phyloP scores from a whole-genome alignment of 2,797 vertebrate species.

The Lepidocolaptes lacrymiger region DNA sequence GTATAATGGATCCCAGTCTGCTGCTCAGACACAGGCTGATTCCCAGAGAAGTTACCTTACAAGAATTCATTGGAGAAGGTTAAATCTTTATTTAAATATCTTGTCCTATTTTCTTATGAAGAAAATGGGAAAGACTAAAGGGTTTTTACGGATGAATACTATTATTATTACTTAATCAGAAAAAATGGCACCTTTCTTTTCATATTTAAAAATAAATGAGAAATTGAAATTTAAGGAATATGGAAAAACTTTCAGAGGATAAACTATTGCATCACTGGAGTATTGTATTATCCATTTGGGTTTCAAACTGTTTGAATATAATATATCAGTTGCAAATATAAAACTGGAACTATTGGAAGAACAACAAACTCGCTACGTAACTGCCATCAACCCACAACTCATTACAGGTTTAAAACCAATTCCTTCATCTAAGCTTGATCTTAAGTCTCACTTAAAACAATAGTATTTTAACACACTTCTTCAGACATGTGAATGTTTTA shows the following conservation, averaged over 20 bases:
- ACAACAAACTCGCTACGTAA: not conserved
- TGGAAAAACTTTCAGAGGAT: not conserved
- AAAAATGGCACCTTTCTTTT: not conserved
- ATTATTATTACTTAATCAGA: not conserved
- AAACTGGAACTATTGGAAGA: not conserved
- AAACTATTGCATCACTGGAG: not conserved
- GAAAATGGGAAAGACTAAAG: not conserved
- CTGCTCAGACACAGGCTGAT: not conserved
- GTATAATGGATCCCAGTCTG: not conserved
- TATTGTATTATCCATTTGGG: not conserved
- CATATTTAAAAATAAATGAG: not conserved
- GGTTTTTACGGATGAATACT: not conserved
- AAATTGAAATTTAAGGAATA: not conserved
- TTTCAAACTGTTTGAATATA: not conserved
- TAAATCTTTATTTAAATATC: not conserved
- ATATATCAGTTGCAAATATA: not conserved
- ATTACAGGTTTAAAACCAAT: not conserved
- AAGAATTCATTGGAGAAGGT: not conserved
- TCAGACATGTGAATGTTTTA: not conserved
- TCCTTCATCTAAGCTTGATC: not conserved
- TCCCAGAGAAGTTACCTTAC: not conserved
- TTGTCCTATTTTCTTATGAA: not conserved
- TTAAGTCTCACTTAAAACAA: not conserved
- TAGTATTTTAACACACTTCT: not conserved
- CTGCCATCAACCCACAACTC: not conserved